Evolutionary conservation across 2,113 vertebrate species (phyloP), one percentile per base, ranked within the genome.

Genomic region (Prunella fulvescens): DNA sequence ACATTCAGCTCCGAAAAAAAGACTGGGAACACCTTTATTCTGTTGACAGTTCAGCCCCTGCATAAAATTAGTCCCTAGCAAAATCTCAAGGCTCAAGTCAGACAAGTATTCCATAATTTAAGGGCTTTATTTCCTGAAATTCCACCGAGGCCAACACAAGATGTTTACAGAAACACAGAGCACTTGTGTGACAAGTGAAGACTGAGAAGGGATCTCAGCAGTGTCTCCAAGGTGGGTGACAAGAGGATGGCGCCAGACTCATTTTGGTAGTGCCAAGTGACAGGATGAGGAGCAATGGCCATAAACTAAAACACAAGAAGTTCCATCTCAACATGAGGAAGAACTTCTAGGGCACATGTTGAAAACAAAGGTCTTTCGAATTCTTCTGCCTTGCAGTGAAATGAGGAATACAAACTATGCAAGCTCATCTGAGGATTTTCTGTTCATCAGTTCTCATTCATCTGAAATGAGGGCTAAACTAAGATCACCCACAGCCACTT

Each of bases 261-360:
- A 54, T 26, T 28, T 14, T 31, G 19, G 40, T 33, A 61, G 31
- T 24, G 70, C 31, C 0, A 0, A 69, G 56, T 0, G 0, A 61
- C 25, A 76, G n/a, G 14, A 69, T 25, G 10, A 67, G 40, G 54
- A 76, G 29, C 29, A 69, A 15, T 19, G 11, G n/a, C 20, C 62
- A 56, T 19, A 26, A 69, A 42, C 40, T 48, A 69, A 76, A 69
- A 17, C 5, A 62, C 18, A 47, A 35, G 11, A 39, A 40, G 25
- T 33, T 83, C 31, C n/a, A 69, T 19, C 25, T 54, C 31, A 77
- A 23, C 17, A 23, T 14, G 14, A 69, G 40, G 54, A 54, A 61
- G 40, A 82, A 81, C 28, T 58, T 69, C 10, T 9, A 70, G 17
- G 26, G 45, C 40, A n/a, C 10, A 7, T 0, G 2, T 1, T 19